These are phyloP conservation scores for Atlantisia rogersi DNA, from an alignment of 2,113 vertebrate genomes.

Conservation along the genomic window DNA sequence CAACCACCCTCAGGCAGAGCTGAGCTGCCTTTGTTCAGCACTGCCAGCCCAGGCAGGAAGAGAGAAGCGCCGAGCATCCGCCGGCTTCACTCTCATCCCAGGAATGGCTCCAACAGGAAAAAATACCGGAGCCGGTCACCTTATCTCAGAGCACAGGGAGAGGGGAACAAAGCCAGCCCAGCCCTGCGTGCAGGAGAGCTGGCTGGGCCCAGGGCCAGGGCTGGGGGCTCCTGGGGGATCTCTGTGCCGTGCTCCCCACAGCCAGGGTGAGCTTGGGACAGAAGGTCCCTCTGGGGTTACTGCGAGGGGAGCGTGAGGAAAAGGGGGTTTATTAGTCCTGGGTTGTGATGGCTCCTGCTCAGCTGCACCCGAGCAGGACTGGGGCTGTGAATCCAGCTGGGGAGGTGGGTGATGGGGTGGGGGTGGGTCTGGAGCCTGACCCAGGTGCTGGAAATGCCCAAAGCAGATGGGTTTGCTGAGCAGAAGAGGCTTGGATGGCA, in stretches of 20 bases:
- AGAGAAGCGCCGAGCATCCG: conserved; percentile 18
- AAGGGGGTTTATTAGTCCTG: neutral
- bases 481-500: neutral
- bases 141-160: neutral
- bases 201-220: neutral
- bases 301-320: rapidly evolving
- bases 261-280: neutral
- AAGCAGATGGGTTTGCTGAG: neutral
- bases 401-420: neutral
- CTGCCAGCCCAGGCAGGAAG: neutral
- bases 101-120: conserved; percentile 53
- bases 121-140: neutral
- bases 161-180: conserved; percentile 18
- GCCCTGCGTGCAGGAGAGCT: neutral
- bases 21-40: no score
- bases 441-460: neutral
- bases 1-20: rapidly evolving
- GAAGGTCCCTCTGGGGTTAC: rapidly evolving
- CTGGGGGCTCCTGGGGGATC: neutral
- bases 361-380: rapidly evolving
- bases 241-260: rapidly evolving
- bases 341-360: neutral
- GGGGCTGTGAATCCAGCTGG: neutral
- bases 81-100: neutral
- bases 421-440: neutral